phyloP scores from a whole-genome alignment of 2,797 vertebrate species.

The Chaetodon trifasciatus region DNA sequence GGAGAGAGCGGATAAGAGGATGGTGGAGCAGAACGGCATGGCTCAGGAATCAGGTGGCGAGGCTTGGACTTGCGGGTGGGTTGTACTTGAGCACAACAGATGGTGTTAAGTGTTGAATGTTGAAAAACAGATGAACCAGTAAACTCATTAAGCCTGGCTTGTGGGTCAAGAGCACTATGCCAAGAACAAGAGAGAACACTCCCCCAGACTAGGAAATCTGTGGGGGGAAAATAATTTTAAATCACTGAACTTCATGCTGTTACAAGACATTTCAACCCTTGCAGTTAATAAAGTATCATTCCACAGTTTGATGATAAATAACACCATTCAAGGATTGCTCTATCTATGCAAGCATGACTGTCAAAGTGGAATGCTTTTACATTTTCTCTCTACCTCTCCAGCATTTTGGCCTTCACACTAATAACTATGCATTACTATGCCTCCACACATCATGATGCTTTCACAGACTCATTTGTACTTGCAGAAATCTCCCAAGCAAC shows the following conservation, averaged over 20 bases:
- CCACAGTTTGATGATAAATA: background rate
- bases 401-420: slow-evolving; percentile 41
- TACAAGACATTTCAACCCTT: slow-evolving; percentile 15
- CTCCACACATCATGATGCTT: slow-evolving; percentile 28
- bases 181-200: slow-evolving; percentile 51
- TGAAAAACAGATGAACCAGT: slow-evolving; percentile 74
- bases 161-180: slow-evolving; percentile 63
- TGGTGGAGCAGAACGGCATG: slow-evolving; percentile 26
- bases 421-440: slow-evolving; percentile 37
- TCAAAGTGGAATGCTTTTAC: slow-evolving; percentile 8
- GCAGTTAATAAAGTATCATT: background rate
- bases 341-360: background rate
- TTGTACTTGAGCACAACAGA: slow-evolving; percentile 69
- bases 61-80: slow-evolving; percentile 50
- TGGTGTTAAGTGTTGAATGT: slow-evolving; percentile 71
- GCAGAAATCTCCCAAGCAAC: slow-evolving; percentile 32
- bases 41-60: slow-evolving; percentile 58
- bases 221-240: slow-evolving; percentile 13
- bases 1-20: slow-evolving; percentile 54
- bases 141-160: slow-evolving; percentile 74
- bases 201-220: slow-evolving; percentile 30
- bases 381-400: slow-evolving; percentile 9
- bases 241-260: slow-evolving; percentile 11
- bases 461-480: slow-evolving; percentile 51
- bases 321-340: background rate